Evolutionary conservation across 2,888 invertebrate genomes (phyloP).

Genomic region (Crematogaster levior): DNA sequence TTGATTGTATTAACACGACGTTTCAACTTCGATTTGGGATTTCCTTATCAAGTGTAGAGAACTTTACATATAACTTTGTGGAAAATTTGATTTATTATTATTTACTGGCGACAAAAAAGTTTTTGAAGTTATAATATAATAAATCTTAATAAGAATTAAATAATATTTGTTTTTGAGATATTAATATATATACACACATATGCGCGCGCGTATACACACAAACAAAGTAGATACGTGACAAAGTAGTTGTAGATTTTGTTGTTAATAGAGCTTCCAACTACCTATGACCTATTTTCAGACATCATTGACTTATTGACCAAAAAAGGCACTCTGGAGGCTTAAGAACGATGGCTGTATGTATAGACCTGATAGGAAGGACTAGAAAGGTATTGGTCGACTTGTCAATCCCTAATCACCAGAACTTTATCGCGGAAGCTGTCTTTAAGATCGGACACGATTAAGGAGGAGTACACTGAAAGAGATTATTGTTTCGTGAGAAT

Average conservation of each 20-base stretch:
- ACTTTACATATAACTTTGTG: too few species aligned
- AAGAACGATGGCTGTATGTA: slow-evolving; percentile 1
- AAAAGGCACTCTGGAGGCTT: neutral
- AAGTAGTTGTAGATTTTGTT: neutral
- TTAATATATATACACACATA: too few species aligned
- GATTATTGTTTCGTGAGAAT: slow-evolving; percentile 54
- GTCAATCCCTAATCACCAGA: slow-evolving; percentile 56
- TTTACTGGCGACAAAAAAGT: too few species aligned
- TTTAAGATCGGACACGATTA: slow-evolving; percentile 58
- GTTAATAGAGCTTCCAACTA: slow-evolving; percentile 1
- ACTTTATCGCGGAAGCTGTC: slow-evolving; percentile 43
- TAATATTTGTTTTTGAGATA: neutral
- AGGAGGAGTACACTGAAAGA: slow-evolving; percentile 45
- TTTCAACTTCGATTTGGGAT: too few species aligned
- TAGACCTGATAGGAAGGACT: neutral
- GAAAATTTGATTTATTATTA: too few species aligned
- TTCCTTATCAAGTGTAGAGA: too few species aligned
- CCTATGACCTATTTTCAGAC: slow-evolving; percentile 26
- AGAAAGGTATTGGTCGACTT: slow-evolving; percentile 38
- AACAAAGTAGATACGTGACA: too few species aligned
- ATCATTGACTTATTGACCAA: slow-evolving; percentile 10
- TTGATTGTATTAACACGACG: too few species aligned
- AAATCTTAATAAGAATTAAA: neutral
- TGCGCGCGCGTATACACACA: too few species aligned
- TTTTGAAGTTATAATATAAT: too few species aligned